Evolutionary conservation across 2,797 vertebrate species (phyloP).

Genomic region (Muscicapa striata): DNA sequence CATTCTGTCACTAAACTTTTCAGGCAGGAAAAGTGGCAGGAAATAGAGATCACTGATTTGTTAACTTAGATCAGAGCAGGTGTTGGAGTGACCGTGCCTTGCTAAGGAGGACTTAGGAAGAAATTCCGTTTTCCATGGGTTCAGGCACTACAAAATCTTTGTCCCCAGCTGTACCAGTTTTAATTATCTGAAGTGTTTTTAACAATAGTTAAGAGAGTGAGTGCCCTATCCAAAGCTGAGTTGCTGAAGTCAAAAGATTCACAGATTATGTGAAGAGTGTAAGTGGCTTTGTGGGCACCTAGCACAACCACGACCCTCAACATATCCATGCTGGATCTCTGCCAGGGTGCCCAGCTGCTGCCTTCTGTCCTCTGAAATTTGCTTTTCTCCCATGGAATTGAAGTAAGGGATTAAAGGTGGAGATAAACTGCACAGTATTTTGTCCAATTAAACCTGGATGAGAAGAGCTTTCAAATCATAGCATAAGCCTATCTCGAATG

Average conservation of each 20-base stretch:
- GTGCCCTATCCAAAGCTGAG: background rate
- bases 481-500: background rate
- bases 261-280: background rate
- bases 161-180: background rate
- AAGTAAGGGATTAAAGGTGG: background rate
- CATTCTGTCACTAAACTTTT: background rate
- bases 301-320: background rate
- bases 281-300: background rate
- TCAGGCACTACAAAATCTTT: background rate
- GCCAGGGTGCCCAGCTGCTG: background rate
- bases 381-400: background rate
- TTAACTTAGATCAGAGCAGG: background rate
- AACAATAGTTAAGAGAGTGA: background rate
- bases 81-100: background rate
- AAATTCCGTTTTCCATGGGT: background rate
- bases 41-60: background rate
- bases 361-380: background rate
- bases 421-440: background rate
- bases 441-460: background rate
- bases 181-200: background rate
- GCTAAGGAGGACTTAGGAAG: background rate
- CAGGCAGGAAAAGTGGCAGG: background rate
- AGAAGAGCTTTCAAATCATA: background rate
- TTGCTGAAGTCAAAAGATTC: background rate
- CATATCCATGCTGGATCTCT: background rate